Percentiles rank a stretch among this genome's conserved stretches.
phyloP scores from a whole-genome alignment of 1,140 invertebrate genomes.

The Leptopilina boulardi region DNA sequence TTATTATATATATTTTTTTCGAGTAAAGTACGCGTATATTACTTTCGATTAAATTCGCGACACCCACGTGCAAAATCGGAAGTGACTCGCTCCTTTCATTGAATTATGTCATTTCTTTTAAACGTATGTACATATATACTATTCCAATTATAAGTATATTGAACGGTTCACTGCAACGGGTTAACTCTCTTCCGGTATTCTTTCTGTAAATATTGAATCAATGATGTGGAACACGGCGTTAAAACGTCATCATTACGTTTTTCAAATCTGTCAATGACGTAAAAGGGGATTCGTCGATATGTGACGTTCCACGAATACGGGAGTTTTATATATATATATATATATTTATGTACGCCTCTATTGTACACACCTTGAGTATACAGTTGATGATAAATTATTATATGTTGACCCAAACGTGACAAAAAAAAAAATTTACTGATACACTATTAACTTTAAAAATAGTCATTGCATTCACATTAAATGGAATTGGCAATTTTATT shows the following conservation, averaged over 20 bases:
- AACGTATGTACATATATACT: background rate
- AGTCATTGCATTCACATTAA: too few relatives aligned
- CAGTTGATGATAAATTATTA: background rate
- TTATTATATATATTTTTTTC: too few relatives aligned
- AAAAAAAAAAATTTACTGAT: too few relatives aligned
- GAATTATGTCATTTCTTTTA: constrained; percentile 43
- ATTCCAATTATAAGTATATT: constrained; percentile 48
- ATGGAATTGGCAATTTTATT: too few relatives aligned
- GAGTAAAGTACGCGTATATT: background rate
- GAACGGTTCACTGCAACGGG: background rate
- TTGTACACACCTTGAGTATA: background rate
- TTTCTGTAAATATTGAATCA: constrained; percentile 57
- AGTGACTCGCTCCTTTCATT: constrained; percentile 30
- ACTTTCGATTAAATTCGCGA: constrained; percentile 1
- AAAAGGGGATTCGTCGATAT: constrained; percentile 43
- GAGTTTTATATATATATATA: too few relatives aligned
- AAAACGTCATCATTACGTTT: constrained; percentile 55
- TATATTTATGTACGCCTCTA: too few relatives aligned
- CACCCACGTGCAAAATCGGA: constrained; percentile 36
- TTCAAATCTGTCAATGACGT: constrained; percentile 52
- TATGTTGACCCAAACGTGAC: background rate
- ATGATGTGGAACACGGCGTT: constrained; percentile 40
- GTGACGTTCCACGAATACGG: constrained; percentile 1
- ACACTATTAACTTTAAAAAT: too few relatives aligned
- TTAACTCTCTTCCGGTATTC: constrained; percentile 46